These are phyloP conservation scores for Campopleginae sp. DNA, from an alignment of 2,888 invertebrate genomes.

Conservation along the genomic window DNA sequence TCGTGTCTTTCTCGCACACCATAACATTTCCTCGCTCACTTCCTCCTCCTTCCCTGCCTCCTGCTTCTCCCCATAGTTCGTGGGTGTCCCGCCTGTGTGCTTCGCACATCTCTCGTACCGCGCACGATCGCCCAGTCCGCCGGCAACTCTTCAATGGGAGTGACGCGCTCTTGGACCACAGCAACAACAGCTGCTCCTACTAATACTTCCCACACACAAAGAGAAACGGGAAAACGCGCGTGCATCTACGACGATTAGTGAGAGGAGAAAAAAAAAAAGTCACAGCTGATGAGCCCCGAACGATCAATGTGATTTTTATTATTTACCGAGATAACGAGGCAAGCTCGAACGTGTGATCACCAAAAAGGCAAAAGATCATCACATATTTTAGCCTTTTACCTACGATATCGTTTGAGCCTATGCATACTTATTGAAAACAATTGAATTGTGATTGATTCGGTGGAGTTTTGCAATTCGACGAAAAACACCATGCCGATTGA, in stretches of 20 bases:
- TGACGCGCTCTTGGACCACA: constrained; percentile 73
- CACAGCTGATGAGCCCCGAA: background rate
- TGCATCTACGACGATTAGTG: background rate
- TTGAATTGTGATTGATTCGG: background rate
- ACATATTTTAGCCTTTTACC: constrained; percentile 8
- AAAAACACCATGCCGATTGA: background rate
- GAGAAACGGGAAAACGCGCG: background rate
- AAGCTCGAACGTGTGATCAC: background rate
- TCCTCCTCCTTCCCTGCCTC: constrained; percentile 48
- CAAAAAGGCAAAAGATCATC: background rate
- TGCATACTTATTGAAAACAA: background rate
- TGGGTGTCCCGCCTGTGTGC: constrained; percentile 59
- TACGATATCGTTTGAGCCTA: constrained; percentile 3
- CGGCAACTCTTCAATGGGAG: constrained; percentile 81
- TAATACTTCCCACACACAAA: constrained; percentile 29
- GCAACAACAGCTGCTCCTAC: constrained; percentile 53
- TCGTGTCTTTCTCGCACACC: constrained; percentile 71
- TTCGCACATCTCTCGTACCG: constrained; percentile 68
- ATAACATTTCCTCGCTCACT: constrained; percentile 71
- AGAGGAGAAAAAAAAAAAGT: background rate
- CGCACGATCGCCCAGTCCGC: constrained; percentile 77
- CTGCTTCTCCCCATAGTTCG: constrained; percentile 18
- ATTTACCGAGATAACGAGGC: constrained; percentile 1
- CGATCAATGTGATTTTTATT: constrained; percentile 8
- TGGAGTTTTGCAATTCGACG: background rate